Conservation (phyloP, 2,113 vertebrate species). For the Catagonus wagneri region DNA sequence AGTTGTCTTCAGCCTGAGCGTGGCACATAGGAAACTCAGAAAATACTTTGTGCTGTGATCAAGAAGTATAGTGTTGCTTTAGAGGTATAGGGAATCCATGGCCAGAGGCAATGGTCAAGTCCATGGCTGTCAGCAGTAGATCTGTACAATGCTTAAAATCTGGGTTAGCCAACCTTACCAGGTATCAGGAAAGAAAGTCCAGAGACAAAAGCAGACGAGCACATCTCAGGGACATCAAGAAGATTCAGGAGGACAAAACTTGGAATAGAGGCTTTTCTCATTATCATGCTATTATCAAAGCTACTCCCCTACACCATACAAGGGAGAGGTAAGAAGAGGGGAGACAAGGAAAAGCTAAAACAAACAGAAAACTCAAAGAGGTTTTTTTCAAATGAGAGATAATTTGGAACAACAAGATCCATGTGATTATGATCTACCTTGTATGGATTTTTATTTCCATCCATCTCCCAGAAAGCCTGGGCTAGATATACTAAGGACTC, state of each 20-base stretch:
- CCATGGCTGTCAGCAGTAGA: neutral
- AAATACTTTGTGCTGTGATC: neutral
- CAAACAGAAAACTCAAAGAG: neutral
- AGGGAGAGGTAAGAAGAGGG: neutral
- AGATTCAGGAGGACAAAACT: neutral
- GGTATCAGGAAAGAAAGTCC: neutral
- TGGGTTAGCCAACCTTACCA: neutral
- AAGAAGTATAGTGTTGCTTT: neutral
- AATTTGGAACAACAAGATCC: neutral
- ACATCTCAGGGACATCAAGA: neutral
- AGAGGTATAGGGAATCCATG: neutral
- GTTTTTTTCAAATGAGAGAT: neutral
- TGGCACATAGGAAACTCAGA: neutral
- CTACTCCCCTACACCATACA: neutral
- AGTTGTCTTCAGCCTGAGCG: neutral
- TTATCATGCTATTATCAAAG: neutral
- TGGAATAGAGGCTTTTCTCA: too few species aligned
- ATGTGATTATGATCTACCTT: neutral
- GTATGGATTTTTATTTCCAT: neutral
- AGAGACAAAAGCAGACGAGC: neutral
- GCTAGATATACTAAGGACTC: neutral
- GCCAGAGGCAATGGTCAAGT: neutral
- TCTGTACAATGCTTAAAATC: neutral
- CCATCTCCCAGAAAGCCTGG: neutral
- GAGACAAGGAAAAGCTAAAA: neutral